A percentile compares a stretch with the other conserved stretches of the same genome.
phyloP scores from a whole-genome alignment of 2,113 vertebrate genomes.

The Apodemus sylvaticus region DNA sequence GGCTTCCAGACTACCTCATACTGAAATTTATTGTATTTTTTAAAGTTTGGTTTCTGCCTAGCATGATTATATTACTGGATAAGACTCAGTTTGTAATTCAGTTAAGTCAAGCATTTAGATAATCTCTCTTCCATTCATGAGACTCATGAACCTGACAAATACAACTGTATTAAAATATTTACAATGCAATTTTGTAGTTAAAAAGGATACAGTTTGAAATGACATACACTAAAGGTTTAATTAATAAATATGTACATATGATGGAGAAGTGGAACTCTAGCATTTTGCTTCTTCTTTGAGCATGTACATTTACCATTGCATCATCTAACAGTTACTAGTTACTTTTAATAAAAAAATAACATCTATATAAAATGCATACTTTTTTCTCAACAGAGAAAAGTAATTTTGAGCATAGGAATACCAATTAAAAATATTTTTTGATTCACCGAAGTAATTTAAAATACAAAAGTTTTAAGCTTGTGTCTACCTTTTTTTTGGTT shows the following conservation, averaged over 20 bases:
- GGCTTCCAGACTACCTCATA: background rate
- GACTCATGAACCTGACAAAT: background rate
- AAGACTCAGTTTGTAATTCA: too few species aligned
- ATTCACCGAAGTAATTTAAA: slow-evolving; percentile 21
- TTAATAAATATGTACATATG: background rate
- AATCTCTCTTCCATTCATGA: too few species aligned
- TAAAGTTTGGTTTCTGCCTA: background rate
- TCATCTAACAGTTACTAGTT: background rate
- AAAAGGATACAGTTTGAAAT: slow-evolving; percentile 22
- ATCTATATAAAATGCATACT: background rate
- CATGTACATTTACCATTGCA: background rate
- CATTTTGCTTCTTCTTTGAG: slow-evolving; percentile 28
- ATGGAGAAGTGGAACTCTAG: background rate
- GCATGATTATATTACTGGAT: background rate
- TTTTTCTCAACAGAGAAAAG: background rate
- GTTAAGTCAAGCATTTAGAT: too few species aligned
- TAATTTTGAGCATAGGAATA: slow-evolving; percentile 6
- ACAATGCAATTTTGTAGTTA: slow-evolving; percentile 14
- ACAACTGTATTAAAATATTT: background rate
- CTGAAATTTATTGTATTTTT: background rate
- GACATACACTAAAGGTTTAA: background rate
- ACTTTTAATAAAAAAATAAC: slow-evolving; percentile 1
- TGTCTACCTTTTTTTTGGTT: too few species aligned
- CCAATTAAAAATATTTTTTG: slow-evolving; percentile 16
- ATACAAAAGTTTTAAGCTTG: background rate